A percentile compares a stretch with the other conserved stretches of the same genome.
Evolutionary conservation across 2,113 vertebrate genomes (phyloP).

Genomic region (Myotis brandtii): DNA sequence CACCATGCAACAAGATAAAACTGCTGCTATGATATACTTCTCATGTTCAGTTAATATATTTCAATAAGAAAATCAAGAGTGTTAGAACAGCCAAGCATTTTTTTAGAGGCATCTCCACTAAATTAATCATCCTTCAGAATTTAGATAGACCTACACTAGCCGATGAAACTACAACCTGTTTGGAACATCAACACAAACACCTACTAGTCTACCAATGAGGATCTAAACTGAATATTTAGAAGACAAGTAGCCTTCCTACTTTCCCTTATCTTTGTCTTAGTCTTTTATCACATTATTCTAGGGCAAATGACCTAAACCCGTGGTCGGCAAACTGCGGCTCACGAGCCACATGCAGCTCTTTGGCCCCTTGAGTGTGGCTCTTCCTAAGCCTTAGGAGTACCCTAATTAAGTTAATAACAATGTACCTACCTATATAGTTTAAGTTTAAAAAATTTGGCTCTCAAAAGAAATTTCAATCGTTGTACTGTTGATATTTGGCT

Average conservation of each 20-base stretch:
- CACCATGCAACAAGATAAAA: not conserved
- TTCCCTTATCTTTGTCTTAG: not conserved
- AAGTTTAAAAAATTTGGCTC: too few species aligned
- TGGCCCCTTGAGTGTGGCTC: too few species aligned
- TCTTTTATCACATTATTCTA: conserved; percentile 23
- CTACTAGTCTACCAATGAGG: not conserved
- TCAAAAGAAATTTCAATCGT: too few species aligned
- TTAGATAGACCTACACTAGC: not conserved
- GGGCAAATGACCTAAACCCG: not conserved
- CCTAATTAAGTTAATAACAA: too few species aligned
- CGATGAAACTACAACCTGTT: not conserved
- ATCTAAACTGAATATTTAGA: not conserved
- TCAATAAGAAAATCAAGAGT: not conserved
- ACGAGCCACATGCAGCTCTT: too few species aligned
- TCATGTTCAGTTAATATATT: not conserved
- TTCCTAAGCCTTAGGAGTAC: too few species aligned
- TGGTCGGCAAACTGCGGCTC: too few species aligned
- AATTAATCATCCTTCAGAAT: not conserved
- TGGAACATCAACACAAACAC: not conserved
- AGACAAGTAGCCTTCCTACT: not conserved
- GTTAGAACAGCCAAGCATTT: not conserved
- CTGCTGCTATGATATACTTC: not conserved
- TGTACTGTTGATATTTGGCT: too few species aligned
- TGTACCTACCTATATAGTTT: too few species aligned
- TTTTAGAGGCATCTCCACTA: not conserved